phyloP scores from a whole-genome alignment of 1,140 invertebrate species.

The Achatina immaculata region DNA sequence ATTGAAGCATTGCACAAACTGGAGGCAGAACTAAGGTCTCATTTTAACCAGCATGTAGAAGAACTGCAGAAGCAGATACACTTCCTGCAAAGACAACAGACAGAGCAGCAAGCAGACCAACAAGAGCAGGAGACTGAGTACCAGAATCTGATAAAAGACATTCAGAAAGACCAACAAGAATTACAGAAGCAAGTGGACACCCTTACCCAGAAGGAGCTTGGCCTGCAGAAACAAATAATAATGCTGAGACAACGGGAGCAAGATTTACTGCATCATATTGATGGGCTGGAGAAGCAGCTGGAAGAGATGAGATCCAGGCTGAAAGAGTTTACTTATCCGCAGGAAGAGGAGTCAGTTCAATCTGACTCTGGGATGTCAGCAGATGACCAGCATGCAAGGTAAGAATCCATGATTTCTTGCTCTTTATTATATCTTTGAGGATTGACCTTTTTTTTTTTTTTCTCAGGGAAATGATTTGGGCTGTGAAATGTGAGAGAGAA shows the following conservation, averaged over 20 bases:
- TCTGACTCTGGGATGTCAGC: conserved; percentile 49
- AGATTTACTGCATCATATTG: conserved; percentile 42
- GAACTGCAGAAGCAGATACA: conserved; percentile 32
- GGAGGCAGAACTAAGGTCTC: neutral
- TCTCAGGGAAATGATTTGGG: too few species aligned
- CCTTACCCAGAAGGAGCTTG: conserved; percentile 40
- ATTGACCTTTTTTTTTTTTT: too few species aligned
- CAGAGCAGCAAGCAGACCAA: conserved; percentile 1
- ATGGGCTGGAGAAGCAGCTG: conserved; percentile 30
- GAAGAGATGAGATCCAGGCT: neutral
- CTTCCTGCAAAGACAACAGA: neutral
- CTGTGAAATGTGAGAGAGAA: too few species aligned
- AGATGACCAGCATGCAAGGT: conserved; percentile 26
- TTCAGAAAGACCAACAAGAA: conserved; percentile 35
- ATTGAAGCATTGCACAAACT: neutral
- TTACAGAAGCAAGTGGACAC: conserved; percentile 25
- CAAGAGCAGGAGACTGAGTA: neutral
- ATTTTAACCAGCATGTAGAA: neutral
- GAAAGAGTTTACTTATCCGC: neutral
- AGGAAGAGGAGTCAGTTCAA: conserved; percentile 44
- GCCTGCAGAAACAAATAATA: conserved; percentile 45
- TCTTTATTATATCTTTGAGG: too few species aligned
- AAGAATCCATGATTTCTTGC: neutral
- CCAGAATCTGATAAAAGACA: conserved; percentile 23
- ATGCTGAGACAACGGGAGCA: conserved; percentile 43